These are phyloP conservation scores for Scolopax bukidnonensis DNA, from an alignment of 2,797 vertebrate genomes.

Conservation along the genomic window DNA sequence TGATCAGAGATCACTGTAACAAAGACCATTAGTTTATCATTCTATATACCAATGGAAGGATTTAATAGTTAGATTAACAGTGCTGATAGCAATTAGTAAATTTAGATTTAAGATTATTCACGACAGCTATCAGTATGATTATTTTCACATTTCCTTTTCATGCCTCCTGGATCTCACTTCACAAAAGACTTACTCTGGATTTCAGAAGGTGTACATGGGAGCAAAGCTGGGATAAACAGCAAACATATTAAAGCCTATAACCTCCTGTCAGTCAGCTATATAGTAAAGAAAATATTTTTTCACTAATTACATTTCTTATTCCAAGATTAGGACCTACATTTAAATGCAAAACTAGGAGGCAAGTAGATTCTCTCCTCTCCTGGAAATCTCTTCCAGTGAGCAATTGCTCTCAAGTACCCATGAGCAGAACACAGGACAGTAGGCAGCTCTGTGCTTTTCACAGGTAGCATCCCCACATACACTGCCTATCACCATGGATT, in stretches of 20 bases:
- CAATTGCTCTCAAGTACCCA: background rate
- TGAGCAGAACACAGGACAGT: background rate
- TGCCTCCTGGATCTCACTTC: background rate
- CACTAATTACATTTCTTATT: background rate
- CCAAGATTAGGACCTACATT: background rate
- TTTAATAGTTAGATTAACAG: background rate
- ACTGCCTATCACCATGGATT: background rate
- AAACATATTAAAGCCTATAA: background rate
- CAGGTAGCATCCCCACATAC: background rate
- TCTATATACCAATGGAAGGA: background rate
- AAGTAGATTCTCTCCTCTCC: background rate
- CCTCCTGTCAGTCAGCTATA: background rate
- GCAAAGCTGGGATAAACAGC: background rate
- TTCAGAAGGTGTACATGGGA: background rate
- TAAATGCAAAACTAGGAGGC: background rate
- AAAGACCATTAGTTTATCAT: background rate
- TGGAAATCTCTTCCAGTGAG: background rate
- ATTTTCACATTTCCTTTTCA: background rate
- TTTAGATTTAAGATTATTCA: background rate
- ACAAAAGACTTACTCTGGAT: background rate
- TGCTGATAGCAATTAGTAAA: background rate
- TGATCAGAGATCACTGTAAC: background rate
- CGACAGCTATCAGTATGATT: background rate
- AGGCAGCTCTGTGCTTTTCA: background rate
- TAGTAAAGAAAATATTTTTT: background rate